Percentiles rank a stretch among this genome's conserved stretches.
Conservation (phyloP, 2,888 invertebrate genomes). For the Pollenia griseotomentosa region DNA sequence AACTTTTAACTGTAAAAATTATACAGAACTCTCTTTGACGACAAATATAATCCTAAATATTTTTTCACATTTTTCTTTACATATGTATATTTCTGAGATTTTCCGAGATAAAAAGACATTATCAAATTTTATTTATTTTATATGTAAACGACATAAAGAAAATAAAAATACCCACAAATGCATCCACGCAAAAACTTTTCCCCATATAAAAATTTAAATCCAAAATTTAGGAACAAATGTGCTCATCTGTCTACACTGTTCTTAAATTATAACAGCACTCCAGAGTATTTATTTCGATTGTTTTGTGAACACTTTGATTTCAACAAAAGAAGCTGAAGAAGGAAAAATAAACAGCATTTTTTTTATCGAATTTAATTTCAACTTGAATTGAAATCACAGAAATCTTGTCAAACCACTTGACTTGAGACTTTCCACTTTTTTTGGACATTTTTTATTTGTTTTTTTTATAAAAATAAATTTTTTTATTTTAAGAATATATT, state of each 20-base stretch:
- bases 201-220: no score
- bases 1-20: no score
- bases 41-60: no score
- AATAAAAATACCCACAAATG: no score
- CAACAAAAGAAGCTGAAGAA: constrained; percentile 14
- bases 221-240: no score
- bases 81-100: no score
- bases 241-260: background rate
- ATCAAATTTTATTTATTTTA: no score
- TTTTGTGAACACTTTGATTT: constrained; percentile 22
- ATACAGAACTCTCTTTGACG: no score
- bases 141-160: no score
- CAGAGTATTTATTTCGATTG: constrained; percentile 36
- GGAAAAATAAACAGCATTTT: constrained; percentile 24
- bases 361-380: constrained; percentile 26
- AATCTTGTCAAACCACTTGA: constrained; percentile 74
- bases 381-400: constrained; percentile 30
- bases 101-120: no score
- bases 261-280: constrained; percentile 53
- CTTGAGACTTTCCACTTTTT: constrained; percentile 71
- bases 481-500: constrained; percentile 6
- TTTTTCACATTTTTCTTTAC: no score
- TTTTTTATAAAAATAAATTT: background rate
- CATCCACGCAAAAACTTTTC: no score
- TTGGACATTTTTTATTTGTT: background rate